phyloP scores from a whole-genome alignment of 2,113 vertebrate genomes.

The Hystrix cristata region DNA sequence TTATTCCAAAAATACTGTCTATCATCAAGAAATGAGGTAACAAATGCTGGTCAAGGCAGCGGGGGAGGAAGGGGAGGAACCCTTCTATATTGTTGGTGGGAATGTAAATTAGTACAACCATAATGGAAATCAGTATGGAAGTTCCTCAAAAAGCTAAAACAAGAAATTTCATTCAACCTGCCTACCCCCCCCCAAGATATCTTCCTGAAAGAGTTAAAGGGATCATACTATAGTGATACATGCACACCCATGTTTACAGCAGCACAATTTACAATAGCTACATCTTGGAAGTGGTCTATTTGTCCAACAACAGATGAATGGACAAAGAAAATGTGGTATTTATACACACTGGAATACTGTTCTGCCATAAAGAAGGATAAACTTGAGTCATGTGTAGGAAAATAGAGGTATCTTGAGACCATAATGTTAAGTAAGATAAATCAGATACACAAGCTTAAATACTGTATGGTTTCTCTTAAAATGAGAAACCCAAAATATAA shows the following conservation, averaged over 20 bases:
- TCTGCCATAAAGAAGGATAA: neutral
- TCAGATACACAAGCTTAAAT: neutral
- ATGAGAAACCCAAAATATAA: neutral
- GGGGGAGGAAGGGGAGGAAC: rapidly evolving
- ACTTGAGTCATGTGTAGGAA: neutral
- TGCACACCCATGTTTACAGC: neutral
- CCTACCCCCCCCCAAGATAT: neutral
- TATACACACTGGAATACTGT: neutral
- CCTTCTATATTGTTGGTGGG: neutral
- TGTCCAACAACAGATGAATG: neutral
- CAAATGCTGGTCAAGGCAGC: neutral
- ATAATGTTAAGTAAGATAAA: neutral
- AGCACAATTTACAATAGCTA: neutral
- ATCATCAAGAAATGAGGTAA: neutral
- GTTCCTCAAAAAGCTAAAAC: neutral
- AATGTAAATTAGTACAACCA: neutral
- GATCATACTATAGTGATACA: neutral
- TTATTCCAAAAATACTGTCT: neutral
- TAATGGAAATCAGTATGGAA: neutral
- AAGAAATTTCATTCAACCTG: neutral
- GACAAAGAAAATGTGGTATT: neutral
- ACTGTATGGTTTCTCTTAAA: neutral
- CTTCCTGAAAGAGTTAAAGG: neutral
- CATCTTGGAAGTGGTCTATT: neutral
- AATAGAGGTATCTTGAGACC: neutral